Evolutionary conservation across 1,140 invertebrate genomes (phyloP), one percentile per base, ranked within the genome.

Genomic region (Oscheius sp.): DNA sequence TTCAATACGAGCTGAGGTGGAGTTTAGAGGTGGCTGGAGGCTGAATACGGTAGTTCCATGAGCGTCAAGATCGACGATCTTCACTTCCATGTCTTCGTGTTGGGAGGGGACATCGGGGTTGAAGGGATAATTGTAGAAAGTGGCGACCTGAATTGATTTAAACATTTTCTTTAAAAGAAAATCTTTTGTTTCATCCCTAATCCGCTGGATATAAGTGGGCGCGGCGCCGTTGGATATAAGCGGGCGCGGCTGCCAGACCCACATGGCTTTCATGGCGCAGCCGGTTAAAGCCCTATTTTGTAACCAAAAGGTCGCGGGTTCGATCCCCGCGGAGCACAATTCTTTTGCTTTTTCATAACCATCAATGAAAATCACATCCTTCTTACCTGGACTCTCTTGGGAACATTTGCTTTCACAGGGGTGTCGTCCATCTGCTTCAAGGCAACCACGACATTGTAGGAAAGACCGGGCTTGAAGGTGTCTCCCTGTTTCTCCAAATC

Each of bases 391-490:
- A 83, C 81, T 23, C 76, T 81, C 45, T 78, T 77, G 7, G 81
- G 82, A 32, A 83, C 64, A 18, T 73, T 79, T 34, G 82, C 82
- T 61, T 83, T 82, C n/a, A 81, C 75, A 1, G 77, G 79, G 29
- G 76, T 84, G 66, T 80, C 74, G 58, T 84, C 81, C 81, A 83
- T 83, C 61, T 83, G 82, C 55, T 83, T 83, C 45, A 83, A 68
- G 3, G 82, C 81, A 87, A 93, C 91, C 84, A 90, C 91, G 65
- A 91, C 90, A 46, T 88, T 90, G 81, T 93, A 94, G 68, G 90
- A 90, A 49, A 96, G 87, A 4, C 90, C 91, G 1, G 93, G 92
- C 82, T 94, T 94, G 85, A 93, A 97, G 76, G 90, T 91, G 66
- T 91, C 89, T 2, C 93, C 88, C 1, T 91, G 91, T 78, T 92